Evolutionary conservation across 1,140 invertebrate genomes (phyloP).

Genomic region (Brachionus plicatilis): DNA sequence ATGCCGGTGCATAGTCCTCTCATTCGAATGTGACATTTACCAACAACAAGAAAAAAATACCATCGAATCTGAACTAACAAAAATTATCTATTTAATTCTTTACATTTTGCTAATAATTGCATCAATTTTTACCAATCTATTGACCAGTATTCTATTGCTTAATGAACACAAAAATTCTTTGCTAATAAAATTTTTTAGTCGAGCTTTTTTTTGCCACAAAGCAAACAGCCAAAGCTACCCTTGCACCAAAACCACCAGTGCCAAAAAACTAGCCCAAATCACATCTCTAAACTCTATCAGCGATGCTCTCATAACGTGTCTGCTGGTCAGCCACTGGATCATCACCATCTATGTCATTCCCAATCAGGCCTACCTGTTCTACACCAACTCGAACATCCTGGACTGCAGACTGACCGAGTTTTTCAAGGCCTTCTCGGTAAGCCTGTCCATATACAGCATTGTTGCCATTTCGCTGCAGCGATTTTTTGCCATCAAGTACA

Average conservation of each 20-base stretch:
- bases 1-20: not conserved
- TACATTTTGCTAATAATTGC: not conserved
- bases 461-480: constrained; percentile 27
- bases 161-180: not conserved
- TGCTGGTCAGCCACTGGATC: not conserved
- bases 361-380: constrained; percentile 24
- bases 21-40: not conserved
- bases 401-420: constrained; percentile 9
- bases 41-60: not conserved
- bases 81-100: not conserved
- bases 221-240: not conserved
- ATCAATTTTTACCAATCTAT: not conserved
- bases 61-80: not conserved
- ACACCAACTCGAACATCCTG: not conserved
- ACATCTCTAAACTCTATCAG: constrained; percentile 14
- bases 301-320: not conserved
- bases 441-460: constrained; percentile 26
- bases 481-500: constrained; percentile 31
- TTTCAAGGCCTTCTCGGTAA: constrained; percentile 34
- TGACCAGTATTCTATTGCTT: not conserved
- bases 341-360: constrained; percentile 21
- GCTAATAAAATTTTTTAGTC: not conserved
- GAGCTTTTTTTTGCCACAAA: not conserved
- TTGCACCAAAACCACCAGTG: not conserved
- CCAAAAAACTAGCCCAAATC: not conserved